phyloP scores from a whole-genome alignment of 2,797 vertebrate genomes.

The Margarornis squamiger region DNA sequence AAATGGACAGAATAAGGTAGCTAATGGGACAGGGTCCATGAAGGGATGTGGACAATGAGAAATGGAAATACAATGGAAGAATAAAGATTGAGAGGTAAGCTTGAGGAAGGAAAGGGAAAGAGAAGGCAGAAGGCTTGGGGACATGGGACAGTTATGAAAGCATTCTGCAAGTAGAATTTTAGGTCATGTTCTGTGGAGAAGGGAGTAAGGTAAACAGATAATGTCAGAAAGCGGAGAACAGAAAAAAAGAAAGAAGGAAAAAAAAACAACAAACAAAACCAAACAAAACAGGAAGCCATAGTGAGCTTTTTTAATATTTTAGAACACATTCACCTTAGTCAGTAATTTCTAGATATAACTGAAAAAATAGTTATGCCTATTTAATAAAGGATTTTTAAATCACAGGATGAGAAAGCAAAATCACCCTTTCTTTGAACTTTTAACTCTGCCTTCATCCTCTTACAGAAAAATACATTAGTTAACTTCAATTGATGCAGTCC shows the following conservation, averaged over 20 bases:
- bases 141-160: neutral
- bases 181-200: neutral
- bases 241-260: neutral
- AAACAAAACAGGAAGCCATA: neutral
- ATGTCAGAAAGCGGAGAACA: neutral
- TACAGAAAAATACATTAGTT: neutral
- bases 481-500: neutral
- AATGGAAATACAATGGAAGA: neutral
- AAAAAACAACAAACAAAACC: neutral
- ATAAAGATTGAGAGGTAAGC: neutral
- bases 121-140: neutral
- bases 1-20: slow-evolving; percentile 9
- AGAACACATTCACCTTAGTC: neutral
- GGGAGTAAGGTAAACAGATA: neutral
- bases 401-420: neutral
- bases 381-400: neutral
- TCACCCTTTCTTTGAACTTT: neutral
- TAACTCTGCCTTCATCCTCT: neutral
- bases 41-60: neutral
- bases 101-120: neutral
- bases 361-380: neutral
- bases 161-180: neutral
- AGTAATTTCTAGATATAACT: neutral
- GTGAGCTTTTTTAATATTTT: neutral
- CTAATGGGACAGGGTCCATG: neutral